A percentile compares a stretch with the other conserved stretches of the same genome.
Evolutionary conservation across 2,888 invertebrate species (phyloP).

Genomic region (Lochmaea crataegi): DNA sequence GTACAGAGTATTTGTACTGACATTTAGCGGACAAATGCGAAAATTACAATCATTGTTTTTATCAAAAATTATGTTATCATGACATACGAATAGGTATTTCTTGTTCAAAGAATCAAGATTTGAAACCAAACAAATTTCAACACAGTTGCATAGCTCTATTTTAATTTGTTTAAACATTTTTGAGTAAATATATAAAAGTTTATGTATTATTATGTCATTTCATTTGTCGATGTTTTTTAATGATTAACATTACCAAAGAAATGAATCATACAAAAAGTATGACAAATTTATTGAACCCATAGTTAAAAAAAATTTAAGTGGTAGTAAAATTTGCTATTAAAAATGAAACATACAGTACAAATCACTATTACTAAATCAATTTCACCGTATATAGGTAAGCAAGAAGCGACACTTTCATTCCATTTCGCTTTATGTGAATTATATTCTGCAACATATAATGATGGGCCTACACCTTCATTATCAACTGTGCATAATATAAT

Average conservation of each 20-base stretch:
- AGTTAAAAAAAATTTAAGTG: too few relatives aligned
- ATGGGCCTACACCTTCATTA: too few relatives aligned
- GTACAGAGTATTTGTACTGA: neutral
- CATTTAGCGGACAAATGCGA: neutral
- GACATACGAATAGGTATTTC: neutral
- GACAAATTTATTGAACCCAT: too few relatives aligned
- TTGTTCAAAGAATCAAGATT: constrained; percentile 10
- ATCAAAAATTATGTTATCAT: constrained; percentile 6
- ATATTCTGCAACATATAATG: too few relatives aligned
- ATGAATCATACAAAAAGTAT: neutral
- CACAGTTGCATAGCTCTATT: neutral
- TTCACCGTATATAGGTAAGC: too few relatives aligned
- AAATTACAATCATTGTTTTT: neutral
- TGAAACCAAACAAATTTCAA: neutral
- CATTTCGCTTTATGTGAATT: too few relatives aligned
- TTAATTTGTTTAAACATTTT: constrained; percentile 1
- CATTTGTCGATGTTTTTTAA: neutral
- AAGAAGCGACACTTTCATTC: too few relatives aligned
- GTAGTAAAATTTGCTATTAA: too few relatives aligned
- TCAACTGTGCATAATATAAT: too few relatives aligned
- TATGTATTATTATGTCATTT: constrained; percentile 4
- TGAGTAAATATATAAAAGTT: neutral
- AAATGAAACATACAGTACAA: too few relatives aligned
- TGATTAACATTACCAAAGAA: neutral
- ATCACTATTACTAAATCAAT: too few relatives aligned